phyloP scores from a whole-genome alignment of 2,888 invertebrate species.

The Cerastis leucographa region DNA sequence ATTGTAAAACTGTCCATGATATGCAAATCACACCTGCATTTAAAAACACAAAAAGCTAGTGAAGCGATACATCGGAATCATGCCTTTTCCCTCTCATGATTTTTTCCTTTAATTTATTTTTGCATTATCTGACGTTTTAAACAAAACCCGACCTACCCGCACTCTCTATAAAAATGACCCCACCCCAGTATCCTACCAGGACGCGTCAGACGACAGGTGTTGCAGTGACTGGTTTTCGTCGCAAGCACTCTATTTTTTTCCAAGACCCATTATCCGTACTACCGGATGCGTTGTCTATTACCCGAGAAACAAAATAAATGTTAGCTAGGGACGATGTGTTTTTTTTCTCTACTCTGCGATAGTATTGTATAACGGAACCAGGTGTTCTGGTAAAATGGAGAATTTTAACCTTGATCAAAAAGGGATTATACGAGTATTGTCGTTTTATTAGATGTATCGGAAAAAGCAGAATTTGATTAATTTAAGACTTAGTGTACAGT shows the following conservation, averaged over 20 bases:
- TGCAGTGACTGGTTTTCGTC: constrained; percentile 61
- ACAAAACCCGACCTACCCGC: background rate
- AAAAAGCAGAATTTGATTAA: background rate
- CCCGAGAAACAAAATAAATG: constrained; percentile 64
- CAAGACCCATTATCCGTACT: constrained; percentile 66
- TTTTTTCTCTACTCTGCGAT: constrained; percentile 42
- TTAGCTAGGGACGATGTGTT: constrained; percentile 50
- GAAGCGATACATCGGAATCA: background rate
- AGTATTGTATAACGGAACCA: constrained; percentile 47
- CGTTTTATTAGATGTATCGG: constrained; percentile 15
- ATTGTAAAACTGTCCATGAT: background rate
- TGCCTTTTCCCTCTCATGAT: background rate
- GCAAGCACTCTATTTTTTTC: constrained; percentile 68
- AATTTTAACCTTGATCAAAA: constrained; percentile 17
- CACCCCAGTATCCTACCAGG: constrained; percentile 32
- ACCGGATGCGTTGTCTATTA: constrained; percentile 68
- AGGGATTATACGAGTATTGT: background rate
- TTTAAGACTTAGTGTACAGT: background rate
- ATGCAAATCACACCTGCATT: background rate
- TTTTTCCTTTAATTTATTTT: background rate
- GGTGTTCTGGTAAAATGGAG: constrained; percentile 24
- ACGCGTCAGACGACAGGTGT: constrained; percentile 65
- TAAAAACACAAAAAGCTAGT: background rate
- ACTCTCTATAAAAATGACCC: constrained; percentile 27
- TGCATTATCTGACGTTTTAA: background rate